Conservation (phyloP, 2,113 vertebrate species). For the Promerops cafer region DNA sequence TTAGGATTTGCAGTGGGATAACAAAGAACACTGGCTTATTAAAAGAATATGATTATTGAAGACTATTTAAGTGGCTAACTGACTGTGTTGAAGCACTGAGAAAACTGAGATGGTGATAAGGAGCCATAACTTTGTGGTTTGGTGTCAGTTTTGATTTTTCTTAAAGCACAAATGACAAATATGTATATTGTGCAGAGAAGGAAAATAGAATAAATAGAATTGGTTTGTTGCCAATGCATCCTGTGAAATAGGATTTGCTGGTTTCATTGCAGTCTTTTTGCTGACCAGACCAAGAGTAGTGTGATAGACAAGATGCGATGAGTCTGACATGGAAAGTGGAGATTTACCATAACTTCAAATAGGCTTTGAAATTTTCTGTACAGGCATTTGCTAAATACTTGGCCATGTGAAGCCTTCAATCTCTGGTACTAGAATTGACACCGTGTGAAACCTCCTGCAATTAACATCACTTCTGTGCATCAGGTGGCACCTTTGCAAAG, state of each 20-base stretch:
- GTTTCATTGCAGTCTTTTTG: neutral
- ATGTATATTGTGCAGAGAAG: neutral
- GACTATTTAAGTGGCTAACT: neutral
- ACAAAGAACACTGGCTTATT: neutral
- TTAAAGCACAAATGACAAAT: neutral
- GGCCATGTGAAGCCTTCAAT: neutral
- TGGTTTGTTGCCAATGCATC: neutral
- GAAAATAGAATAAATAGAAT: too few species aligned
- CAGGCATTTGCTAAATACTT: neutral
- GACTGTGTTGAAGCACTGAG: neutral
- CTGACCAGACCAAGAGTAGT: neutral
- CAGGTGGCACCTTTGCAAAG: neutral
- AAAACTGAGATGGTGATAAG: neutral
- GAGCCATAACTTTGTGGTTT: neutral
- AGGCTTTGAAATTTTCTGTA: neutral
- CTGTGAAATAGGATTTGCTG: neutral
- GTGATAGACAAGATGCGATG: neutral
- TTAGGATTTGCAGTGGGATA: neutral
- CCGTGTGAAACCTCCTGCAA: neutral
- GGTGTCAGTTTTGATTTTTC: neutral
- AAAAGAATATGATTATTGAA: neutral
- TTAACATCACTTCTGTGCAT: neutral
- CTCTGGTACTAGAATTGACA: neutral
- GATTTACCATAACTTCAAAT: neutral
- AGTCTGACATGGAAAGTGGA: neutral